A percentile compares a stretch with the other conserved stretches of the same genome.
phyloP scores from a whole-genome alignment of 2,888 invertebrate species.

The Aplocera efformata region DNA sequence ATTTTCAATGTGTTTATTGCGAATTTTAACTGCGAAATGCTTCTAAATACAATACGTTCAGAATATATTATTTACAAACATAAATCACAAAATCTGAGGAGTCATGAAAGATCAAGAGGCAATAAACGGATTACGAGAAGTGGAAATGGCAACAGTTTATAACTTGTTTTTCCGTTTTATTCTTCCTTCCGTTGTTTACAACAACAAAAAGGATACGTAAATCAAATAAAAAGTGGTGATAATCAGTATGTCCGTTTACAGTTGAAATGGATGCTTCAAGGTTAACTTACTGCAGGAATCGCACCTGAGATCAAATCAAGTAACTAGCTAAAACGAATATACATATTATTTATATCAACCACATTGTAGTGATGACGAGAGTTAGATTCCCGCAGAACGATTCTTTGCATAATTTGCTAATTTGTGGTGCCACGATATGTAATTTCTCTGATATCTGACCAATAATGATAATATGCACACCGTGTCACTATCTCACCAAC shows the following conservation, averaged over 20 bases:
- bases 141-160: slow-evolving; percentile 39
- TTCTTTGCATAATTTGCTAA: too few species aligned
- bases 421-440: too few species aligned
- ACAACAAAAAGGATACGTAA: slow-evolving; percentile 34
- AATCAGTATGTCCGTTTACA: slow-evolving; percentile 17
- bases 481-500: too few species aligned
- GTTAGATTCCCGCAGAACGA: too few species aligned
- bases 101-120: slow-evolving; percentile 47
- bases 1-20: too few species aligned
- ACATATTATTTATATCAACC: too few species aligned
- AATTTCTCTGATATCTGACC: too few species aligned
- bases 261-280: slow-evolving; percentile 12
- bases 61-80: slow-evolving; percentile 4
- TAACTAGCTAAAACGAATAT: too few species aligned
- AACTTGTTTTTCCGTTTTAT: slow-evolving; percentile 39
- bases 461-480: too few species aligned
- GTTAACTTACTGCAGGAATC: slow-evolving; percentile 5
- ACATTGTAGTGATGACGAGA: too few species aligned
- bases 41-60: not conserved
- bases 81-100: slow-evolving; percentile 37
- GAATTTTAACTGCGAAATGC: not conserved
- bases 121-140: slow-evolving; percentile 36
- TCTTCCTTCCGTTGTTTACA: slow-evolving; percentile 32
- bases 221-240: slow-evolving; percentile 18
- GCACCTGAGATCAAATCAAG: too few species aligned